These are phyloP conservation scores for Protobothrops mucrosquamatus DNA, from an alignment of 2,113 vertebrate genomes.

Conservation along the genomic window DNA sequence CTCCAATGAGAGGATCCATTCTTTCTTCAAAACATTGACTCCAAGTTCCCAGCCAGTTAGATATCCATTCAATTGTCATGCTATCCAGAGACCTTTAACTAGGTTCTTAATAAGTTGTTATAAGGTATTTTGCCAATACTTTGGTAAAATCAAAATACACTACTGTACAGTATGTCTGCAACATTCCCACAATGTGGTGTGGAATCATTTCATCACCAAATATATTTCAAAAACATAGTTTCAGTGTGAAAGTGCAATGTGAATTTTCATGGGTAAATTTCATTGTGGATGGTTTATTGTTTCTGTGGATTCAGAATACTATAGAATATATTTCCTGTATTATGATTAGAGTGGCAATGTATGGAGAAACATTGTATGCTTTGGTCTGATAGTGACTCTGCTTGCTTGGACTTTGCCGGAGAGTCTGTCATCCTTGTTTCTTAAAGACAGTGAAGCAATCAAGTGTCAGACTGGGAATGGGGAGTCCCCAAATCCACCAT, in stretches of 20 bases:
- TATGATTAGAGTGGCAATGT: background rate
- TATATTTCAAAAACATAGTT: background rate
- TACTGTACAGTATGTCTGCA: background rate
- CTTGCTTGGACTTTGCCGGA: background rate
- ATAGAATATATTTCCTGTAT: background rate
- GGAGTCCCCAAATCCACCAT: background rate
- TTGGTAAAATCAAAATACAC: background rate
- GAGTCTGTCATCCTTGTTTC: background rate
- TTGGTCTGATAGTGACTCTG: background rate
- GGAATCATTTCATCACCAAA: background rate
- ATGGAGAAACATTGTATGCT: background rate
- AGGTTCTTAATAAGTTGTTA: background rate
- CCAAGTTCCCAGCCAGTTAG: background rate
- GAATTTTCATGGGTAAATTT: background rate
- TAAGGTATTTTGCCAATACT: background rate
- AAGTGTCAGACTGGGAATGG: background rate
- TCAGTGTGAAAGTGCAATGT: background rate
- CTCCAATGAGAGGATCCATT: background rate
- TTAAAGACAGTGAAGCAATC: background rate
- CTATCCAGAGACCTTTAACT: background rate
- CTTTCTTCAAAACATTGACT: background rate
- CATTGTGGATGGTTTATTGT: background rate
- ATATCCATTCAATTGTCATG: background rate
- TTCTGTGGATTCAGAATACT: background rate
- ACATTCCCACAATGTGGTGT: background rate